Evolutionary conservation across 1,140 invertebrate species (phyloP).

Genomic region (Zaprionus africanus): DNA sequence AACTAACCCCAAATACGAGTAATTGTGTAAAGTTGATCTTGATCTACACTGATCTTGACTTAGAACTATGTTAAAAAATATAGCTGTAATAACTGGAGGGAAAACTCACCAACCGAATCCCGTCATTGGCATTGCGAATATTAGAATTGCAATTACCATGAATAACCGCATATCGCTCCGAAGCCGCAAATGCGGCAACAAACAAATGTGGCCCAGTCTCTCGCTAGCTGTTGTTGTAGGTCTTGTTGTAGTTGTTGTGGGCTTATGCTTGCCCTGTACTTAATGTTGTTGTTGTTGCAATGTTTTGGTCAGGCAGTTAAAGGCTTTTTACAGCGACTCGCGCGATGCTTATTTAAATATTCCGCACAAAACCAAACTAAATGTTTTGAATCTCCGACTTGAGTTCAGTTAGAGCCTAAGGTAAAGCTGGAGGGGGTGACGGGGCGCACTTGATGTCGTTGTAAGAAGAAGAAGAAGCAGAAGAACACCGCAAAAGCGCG

Average conservation of each 20-base stretch:
- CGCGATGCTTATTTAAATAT: constrained; percentile 71
- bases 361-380: constrained; percentile 20
- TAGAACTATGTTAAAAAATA: neutral
- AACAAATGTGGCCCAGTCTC: constrained; percentile 75
- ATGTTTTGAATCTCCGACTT: constrained; percentile 41
- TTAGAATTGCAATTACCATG: constrained; percentile 83
- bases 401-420: constrained; percentile 30
- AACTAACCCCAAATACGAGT: neutral
- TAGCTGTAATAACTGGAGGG: neutral
- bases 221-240: constrained; percentile 22
- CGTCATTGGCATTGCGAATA: constrained; percentile 84
- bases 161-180: constrained; percentile 81
- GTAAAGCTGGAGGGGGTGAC: constrained; percentile 16
- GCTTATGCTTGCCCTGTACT: constrained; percentile 4
- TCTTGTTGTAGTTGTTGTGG: constrained; percentile 17
- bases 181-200: constrained; percentile 76
- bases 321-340: constrained; percentile 61
- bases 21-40: neutral
- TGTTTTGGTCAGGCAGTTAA: constrained; percentile 71
- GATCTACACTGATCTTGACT: neutral
- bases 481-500: constrained; percentile 14
- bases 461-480: neutral
- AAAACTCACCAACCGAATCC: constrained; percentile 80
- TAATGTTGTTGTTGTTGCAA: constrained; percentile 18
- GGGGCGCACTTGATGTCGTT: constrained; percentile 38